Conservation (phyloP, 1,140 invertebrate genomes). For the Eueides isabella region DNA sequence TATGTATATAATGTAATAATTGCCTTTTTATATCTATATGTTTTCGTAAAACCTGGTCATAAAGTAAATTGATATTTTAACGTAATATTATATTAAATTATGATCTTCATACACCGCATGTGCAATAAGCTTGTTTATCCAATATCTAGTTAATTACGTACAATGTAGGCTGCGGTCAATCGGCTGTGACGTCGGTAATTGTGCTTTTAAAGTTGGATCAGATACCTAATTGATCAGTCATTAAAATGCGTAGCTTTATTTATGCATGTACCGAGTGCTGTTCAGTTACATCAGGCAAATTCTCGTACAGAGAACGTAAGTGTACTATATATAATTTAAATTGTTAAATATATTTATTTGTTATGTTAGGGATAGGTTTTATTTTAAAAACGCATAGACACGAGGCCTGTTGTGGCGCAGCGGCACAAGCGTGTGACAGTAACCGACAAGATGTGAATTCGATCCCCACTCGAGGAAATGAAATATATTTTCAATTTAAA, state of each 20-base stretch:
- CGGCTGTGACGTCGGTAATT: slow-evolving; percentile 55
- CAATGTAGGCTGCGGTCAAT: slow-evolving; percentile 53
- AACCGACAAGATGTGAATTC: too few species aligned
- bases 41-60: neutral
- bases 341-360: neutral
- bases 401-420: too few species aligned
- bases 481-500: too few species aligned
- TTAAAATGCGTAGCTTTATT: slow-evolving; percentile 60
- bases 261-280: slow-evolving; percentile 38
- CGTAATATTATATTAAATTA: slow-evolving; percentile 13
- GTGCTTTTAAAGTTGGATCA: slow-evolving; percentile 67
- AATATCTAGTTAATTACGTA: slow-evolving; percentile 54
- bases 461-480: too few species aligned
- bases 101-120: slow-evolving; percentile 23
- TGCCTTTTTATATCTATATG: neutral
- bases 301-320: neutral
- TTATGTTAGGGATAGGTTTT: too few species aligned
- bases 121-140: slow-evolving; percentile 43
- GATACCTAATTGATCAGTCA: slow-evolving; percentile 63
- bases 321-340: neutral
- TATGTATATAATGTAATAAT: too few species aligned
- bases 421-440: too few species aligned
- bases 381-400: too few species aligned
- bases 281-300: slow-evolving; percentile 20
- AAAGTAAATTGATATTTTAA: neutral